phyloP scores from a whole-genome alignment of 2,888 invertebrate species.

The Drosophila phalerata region DNA sequence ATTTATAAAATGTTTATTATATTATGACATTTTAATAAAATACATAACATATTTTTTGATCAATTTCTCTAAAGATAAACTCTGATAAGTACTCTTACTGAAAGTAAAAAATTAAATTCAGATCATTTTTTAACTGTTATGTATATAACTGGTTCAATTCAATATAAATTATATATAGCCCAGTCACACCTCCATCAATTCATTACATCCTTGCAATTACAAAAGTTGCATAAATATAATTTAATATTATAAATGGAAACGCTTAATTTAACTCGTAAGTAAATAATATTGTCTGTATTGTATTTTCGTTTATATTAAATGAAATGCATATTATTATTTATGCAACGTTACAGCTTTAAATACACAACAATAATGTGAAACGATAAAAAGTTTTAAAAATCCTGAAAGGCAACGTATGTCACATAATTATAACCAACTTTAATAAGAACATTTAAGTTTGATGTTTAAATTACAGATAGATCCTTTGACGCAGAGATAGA shows the following conservation, averaged over 20 bases:
- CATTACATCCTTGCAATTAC: no score
- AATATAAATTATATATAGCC: background rate
- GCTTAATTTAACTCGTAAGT: background rate
- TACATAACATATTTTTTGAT: no score
- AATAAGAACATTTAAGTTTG: conserved; percentile 20
- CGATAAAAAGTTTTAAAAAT: conserved; percentile 9
- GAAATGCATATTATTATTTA: conserved; percentile 12
- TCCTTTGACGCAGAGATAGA: conserved; percentile 4
- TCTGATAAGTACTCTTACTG: no score
- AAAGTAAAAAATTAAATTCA: no score
- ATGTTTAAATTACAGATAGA: conserved; percentile 8
- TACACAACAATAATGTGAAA: conserved; percentile 1
- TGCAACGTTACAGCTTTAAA: conserved; percentile 11
- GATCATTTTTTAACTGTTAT: background rate
- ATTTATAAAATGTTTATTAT: no score
- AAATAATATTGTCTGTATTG: background rate
- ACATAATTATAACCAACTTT: conserved; percentile 21
- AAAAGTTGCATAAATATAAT: background rate
- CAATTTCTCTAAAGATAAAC: no score
- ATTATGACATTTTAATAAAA: no score
- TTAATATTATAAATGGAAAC: background rate
- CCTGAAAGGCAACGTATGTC: conserved; percentile 2
- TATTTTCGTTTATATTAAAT: background rate
- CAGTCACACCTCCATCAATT: background rate
- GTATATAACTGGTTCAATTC: background rate